Evolutionary conservation across 1,140 invertebrate genomes (phyloP), one percentile per base, ranked within the genome.

Genomic region (Lepidurus packardi): DNA sequence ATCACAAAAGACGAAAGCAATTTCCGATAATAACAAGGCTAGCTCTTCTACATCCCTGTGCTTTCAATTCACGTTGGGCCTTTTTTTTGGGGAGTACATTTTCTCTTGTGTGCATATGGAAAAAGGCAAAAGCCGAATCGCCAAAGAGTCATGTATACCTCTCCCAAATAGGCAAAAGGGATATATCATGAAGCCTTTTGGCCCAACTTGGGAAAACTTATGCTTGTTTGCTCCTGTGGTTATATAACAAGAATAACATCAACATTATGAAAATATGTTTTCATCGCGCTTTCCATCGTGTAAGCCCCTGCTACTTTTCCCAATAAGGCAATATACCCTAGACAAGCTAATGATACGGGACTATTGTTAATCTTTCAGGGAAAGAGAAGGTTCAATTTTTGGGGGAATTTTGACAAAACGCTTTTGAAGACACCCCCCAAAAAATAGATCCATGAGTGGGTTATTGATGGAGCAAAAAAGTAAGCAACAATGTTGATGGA

Each of bases 211-310:
- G 6, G 53, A 21, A 65, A 65, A 65, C 16, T 21, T 65, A 21
- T 7, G 16, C 53, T 65, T 65, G 53, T 65, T 65, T 65, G 53
- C 53, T 65, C 53, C 16, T 0, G 13, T 7, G 53, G 53, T 34
- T 34, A 34, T 16, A 21, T 65, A 65, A 65, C 13, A 65, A n/a
- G 53, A 65, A 65, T 65, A 65, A 65, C 53, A 65, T 65, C 53
- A 65, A 65, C 53, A 65, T 65, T 65, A 65, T 65, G 53, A 65
- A 65, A 65, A 65, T 13, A 65, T 65, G 53, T 65, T 65, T 65
- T 65, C 53, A 65, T 65, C 53, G 53, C 16, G 21, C 53, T 65
- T 65, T 5, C 53, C 21, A 21, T 21, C 21, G 34, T 34, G 34
- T 34, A 34, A 34, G 53, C 53, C 21, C 53, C 13, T 65, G 13